A percentile compares a stretch with the other conserved stretches of the same genome.
Conservation (phyloP, 2,888 invertebrate genomes). For the Hirtodrosophila trivittata region DNA sequence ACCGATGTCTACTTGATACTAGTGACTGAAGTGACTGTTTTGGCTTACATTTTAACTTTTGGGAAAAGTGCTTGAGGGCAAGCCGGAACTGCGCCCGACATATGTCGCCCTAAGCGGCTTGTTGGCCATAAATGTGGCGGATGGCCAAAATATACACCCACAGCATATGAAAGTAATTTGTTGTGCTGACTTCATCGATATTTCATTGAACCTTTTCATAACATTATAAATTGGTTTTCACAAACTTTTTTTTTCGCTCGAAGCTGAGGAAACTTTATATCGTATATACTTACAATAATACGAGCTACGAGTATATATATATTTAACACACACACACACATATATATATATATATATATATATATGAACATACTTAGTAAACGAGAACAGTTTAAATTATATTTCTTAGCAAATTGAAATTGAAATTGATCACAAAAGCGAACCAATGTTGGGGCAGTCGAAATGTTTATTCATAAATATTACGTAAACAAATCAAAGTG, state of each 20-base stretch:
- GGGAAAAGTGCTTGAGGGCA: constrained; percentile 40
- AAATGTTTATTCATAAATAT: constrained; percentile 70
- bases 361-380: not conserved
- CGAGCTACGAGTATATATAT: not conserved
- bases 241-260: not conserved
- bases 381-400: not conserved
- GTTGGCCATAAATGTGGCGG: not conserved
- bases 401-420: constrained; percentile 39
- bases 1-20: too few species aligned
- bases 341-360: not conserved
- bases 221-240: constrained; percentile 10
- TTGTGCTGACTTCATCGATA: constrained; percentile 41
- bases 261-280: constrained; percentile 6
- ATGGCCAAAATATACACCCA: constrained; percentile 5
- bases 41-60: too few species aligned
- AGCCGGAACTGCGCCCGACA: constrained; percentile 18
- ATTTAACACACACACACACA: not conserved
- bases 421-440: constrained; percentile 45
- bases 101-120: constrained; percentile 23
- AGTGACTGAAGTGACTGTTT: too few species aligned
- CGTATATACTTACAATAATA: not conserved
- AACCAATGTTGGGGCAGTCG: constrained; percentile 13
- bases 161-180: constrained; percentile 30
- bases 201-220: constrained; percentile 45
- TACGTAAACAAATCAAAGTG: constrained; percentile 28